Evolutionary conservation across 2,888 invertebrate species (phyloP).

Genomic region (Vandiemenella viatica): DNA sequence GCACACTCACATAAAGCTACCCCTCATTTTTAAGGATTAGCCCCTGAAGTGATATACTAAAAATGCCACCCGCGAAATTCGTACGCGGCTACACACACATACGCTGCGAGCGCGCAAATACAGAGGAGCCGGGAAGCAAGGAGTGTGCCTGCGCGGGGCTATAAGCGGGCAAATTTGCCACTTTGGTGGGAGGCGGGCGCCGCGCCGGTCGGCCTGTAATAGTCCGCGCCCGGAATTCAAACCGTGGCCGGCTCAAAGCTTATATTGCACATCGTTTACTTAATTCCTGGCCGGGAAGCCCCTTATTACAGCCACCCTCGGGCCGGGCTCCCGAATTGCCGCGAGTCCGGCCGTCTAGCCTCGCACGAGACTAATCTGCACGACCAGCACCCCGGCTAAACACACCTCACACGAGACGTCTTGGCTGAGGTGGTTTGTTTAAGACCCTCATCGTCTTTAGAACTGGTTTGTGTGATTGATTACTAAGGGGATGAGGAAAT

Average conservation of each 20-base stretch:
- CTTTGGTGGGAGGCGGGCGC: neutral
- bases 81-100: neutral
- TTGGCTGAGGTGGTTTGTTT: too few species aligned
- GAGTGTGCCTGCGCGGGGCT: too few species aligned
- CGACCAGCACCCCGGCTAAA: too few species aligned
- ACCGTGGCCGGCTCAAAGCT: conserved; percentile 3
- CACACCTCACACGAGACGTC: too few species aligned
- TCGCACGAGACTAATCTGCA: neutral
- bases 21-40: neutral
- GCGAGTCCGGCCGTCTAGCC: neutral
- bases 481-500: too few species aligned
- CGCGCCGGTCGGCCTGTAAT: neutral
- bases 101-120: neutral
- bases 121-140: too few species aligned
- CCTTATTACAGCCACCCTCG: conserved; percentile 1
- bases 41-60: neutral
- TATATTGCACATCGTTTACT: conserved; percentile 5
- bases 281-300: conserved; percentile 2
- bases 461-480: too few species aligned
- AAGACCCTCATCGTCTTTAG: too few species aligned
- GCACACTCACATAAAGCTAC: neutral
- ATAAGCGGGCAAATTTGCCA: conserved; percentile 3
- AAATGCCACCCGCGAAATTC: neutral
- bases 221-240: conserved; percentile 3
- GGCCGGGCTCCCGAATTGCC: neutral